Evolutionary conservation across 2,113 vertebrate species (phyloP).

Genomic region (Oostethus manadensis): DNA sequence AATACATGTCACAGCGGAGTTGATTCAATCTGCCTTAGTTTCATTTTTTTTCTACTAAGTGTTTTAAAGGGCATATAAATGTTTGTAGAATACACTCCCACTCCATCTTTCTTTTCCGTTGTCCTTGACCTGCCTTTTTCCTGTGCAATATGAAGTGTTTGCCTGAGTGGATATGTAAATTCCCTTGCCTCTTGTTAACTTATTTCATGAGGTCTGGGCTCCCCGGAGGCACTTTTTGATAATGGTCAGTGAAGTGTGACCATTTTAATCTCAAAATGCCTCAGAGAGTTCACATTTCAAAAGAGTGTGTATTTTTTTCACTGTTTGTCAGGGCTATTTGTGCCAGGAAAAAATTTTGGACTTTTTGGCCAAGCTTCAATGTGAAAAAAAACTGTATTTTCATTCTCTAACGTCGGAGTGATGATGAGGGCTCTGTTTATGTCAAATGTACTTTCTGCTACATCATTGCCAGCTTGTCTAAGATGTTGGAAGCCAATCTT

Average conservation of each 20-base stretch:
- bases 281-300: constrained; percentile 38
- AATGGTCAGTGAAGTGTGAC: constrained; percentile 22
- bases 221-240: constrained; percentile 35
- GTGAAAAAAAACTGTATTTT: constrained; percentile 25
- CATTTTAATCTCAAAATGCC: constrained; percentile 33
- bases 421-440: constrained; percentile 31
- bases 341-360: constrained; percentile 56
- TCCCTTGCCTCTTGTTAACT: constrained; percentile 57
- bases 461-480: constrained; percentile 14
- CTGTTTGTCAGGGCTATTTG: constrained; percentile 43
- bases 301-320: constrained; percentile 30
- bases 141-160: constrained; percentile 64
- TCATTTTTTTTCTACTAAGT: constrained; percentile 30
- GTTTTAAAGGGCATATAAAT: constrained; percentile 41
- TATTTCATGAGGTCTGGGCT: constrained; percentile 45
- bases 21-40: constrained; percentile 31
- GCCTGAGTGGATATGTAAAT: constrained; percentile 60
- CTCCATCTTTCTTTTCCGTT: constrained; percentile 21
- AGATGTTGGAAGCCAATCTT: constrained; percentile 32
- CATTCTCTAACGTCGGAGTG: constrained; percentile 21
- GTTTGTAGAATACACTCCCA: constrained; percentile 17
- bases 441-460: constrained; percentile 25
- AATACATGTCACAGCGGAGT: constrained; percentile 4
- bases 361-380: constrained; percentile 51
- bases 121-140: constrained; percentile 56